Conservation (phyloP, 2,797 vertebrate genomes). For the Gymnothorax javanicus region DNA sequence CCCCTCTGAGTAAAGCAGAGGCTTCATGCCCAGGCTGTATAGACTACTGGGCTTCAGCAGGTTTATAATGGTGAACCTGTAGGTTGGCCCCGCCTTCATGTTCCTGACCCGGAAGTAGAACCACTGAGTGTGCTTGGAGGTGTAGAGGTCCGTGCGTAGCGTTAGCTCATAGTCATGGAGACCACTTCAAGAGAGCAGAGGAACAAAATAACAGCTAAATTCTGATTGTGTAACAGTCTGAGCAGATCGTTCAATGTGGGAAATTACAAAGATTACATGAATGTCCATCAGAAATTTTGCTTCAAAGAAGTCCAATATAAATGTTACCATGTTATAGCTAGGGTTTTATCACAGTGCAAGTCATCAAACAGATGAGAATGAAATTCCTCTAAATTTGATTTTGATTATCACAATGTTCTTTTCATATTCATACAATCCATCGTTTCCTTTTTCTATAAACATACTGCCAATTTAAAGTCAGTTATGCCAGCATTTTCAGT, state of each 20-base stretch:
- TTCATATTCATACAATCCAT: no score
- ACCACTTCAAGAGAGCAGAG: conserved; percentile 65
- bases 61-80: conserved; percentile 90
- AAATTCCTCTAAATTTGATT: no score
- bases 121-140: conserved; percentile 91
- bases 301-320: background rate
- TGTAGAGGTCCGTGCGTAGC: conserved; percentile 86
- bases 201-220: background rate
- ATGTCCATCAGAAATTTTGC: background rate
- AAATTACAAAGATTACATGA: background rate
- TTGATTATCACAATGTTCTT: no score
- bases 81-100: conserved; percentile 74
- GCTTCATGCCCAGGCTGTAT: conserved; percentile 83
- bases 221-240: background rate
- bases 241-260: background rate
- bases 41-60: conserved; percentile 88
- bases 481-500: no score
- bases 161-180: conserved; percentile 84
- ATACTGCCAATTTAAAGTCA: no score
- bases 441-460: no score
- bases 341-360: background rate
- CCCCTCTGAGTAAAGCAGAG: conserved; percentile 85
- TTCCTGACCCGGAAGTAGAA: conserved; percentile 93
- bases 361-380: background rate
- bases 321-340: background rate